A percentile compares a stretch with the other conserved stretches of the same genome.
Evolutionary conservation across 2,797 vertebrate genomes (phyloP).

Genomic region (Peromyscus eremicus): DNA sequence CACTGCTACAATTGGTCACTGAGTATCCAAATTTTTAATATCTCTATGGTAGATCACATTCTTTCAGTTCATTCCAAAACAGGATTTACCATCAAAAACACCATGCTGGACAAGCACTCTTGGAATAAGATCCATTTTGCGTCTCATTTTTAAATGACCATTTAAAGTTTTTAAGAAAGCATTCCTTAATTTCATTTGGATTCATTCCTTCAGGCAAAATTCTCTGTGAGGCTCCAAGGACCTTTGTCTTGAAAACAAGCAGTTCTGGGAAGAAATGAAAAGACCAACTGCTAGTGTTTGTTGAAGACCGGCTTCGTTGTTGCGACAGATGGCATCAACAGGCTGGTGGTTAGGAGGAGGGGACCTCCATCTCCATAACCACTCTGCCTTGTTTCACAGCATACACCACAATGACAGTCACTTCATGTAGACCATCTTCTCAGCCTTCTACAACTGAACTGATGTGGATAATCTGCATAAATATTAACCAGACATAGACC

Average conservation of each 20-base stretch:
- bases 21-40: not conserved
- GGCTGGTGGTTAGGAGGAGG: slow-evolving; percentile 42
- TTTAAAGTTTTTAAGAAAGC: slow-evolving; percentile 55
- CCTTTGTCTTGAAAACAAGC: slow-evolving; percentile 43
- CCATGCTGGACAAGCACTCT: not conserved
- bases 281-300: slow-evolving; percentile 74
- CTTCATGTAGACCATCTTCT: not conserved
- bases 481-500: not conserved
- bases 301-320: slow-evolving; percentile 71
- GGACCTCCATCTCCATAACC: not conserved
- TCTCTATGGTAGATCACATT: not conserved
- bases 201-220: slow-evolving; percentile 18
- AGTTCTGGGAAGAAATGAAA: slow-evolving; percentile 67
- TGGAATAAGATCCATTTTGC: slow-evolving; percentile 11
- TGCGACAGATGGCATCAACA: slow-evolving; percentile 72
- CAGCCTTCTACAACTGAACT: slow-evolving; percentile 7
- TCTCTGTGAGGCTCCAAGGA: slow-evolving; percentile 49
- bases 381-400: not conserved
- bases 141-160: slow-evolving; percentile 45
- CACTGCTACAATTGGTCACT: not conserved
- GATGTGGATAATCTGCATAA: slow-evolving; percentile 2
- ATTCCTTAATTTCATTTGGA: not conserved
- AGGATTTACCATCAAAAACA: slow-evolving; percentile 19
- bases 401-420: not conserved
- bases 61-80: not conserved